A percentile compares a stretch with the other conserved stretches of the same genome.
Evolutionary conservation across 1,140 invertebrate genomes (phyloP).

Genomic region (silkworm (Bombyx mori)): ASM3026992v2 NC_085124.1:5002001-5002500

Average conservation of each 20-base stretch:
- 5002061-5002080: too few relatives aligned
- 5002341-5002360: slow-evolving; percentile 16
- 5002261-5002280: slow-evolving; percentile 69
- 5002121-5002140: slow-evolving; percentile 69
- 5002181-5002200: slow-evolving; percentile 71
- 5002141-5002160: slow-evolving; percentile 66
- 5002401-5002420: slow-evolving; percentile 70
- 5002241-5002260: slow-evolving; percentile 72
- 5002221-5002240: slow-evolving; percentile 71
- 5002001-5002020: too few relatives aligned
- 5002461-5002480: slow-evolving; percentile 69
- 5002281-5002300: slow-evolving; percentile 43
- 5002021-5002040: too few relatives aligned
- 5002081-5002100: not conserved
- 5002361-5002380: slow-evolving; percentile 59
- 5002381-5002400: slow-evolving; percentile 68
- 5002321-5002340: slow-evolving; percentile 46
- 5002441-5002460: slow-evolving; percentile 68
- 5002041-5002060: too few relatives aligned
- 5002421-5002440: slow-evolving; percentile 67
- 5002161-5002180: slow-evolving; percentile 70
- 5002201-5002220: slow-evolving; percentile 68
- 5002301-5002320: slow-evolving; percentile 33
- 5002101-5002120: slow-evolving; percentile 28
- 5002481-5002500: slow-evolving; percentile 73